phyloP scores from a whole-genome alignment of 2,888 invertebrate genomes.

The Gisinianus flammeolus region DNA sequence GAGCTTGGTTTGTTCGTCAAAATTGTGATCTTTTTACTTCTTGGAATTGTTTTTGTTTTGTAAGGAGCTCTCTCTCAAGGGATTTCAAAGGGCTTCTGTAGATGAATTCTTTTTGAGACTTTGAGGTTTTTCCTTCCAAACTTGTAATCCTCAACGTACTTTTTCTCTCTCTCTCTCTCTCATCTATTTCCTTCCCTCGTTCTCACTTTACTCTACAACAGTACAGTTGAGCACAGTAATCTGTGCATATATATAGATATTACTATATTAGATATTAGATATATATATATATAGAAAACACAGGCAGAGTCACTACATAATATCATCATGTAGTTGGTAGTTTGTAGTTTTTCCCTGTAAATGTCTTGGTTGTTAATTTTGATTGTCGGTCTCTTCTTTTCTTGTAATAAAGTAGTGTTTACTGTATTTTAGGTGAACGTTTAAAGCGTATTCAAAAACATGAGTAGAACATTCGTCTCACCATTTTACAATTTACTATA shows the following conservation, averaged over 20 bases:
- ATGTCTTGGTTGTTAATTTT: constrained; percentile 19
- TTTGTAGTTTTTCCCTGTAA: constrained; percentile 9
- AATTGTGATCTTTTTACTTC: constrained; percentile 13
- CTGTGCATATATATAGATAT: too few relatives aligned
- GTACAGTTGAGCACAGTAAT: too few relatives aligned
- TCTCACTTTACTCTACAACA: too few relatives aligned
- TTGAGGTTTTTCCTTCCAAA: not conserved
- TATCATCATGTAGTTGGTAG: not conserved
- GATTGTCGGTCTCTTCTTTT: constrained; percentile 5
- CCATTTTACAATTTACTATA: not conserved
- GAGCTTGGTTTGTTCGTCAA: constrained; percentile 6
- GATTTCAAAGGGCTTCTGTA: constrained; percentile 10
- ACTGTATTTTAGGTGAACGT: not conserved
- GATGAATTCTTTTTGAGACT: not conserved
- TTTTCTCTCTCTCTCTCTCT: not conserved
- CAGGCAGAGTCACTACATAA: too few relatives aligned
- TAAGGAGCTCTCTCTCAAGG: not conserved
- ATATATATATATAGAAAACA: too few relatives aligned
- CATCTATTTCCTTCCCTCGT: not conserved
- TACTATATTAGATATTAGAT: too few relatives aligned
- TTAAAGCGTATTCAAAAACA: constrained; percentile 4
- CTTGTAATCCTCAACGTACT: not conserved
- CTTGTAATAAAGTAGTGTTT: constrained; percentile 16
- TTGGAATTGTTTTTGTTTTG: constrained; percentile 16
- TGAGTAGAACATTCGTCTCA: constrained; percentile 4